Evolutionary conservation across 1,140 invertebrate species (phyloP).

Genomic region (Philotrypesis tridentata): DNA sequence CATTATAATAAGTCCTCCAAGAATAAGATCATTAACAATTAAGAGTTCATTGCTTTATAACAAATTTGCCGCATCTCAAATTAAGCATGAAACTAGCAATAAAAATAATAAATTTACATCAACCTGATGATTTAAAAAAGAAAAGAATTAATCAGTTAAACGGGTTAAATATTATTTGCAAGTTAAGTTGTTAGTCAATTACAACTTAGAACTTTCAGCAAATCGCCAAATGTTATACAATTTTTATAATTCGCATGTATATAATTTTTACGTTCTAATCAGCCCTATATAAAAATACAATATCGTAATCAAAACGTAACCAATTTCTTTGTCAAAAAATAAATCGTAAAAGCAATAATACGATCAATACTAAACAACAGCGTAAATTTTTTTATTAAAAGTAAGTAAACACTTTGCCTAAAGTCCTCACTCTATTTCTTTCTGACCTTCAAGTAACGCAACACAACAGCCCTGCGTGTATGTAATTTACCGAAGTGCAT

Average conservation of each 20-base stretch:
- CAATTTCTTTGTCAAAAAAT: neutral
- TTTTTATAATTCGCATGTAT: slow-evolving; percentile 24
- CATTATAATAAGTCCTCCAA: slow-evolving; percentile 22
- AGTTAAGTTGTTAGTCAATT: slow-evolving; percentile 29
- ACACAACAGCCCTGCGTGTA: neutral
- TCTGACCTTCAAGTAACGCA: neutral
- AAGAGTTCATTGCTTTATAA: slow-evolving; percentile 33
- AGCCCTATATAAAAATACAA: slow-evolving; percentile 42
- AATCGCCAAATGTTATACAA: slow-evolving; percentile 35
- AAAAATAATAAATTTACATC: slow-evolving; percentile 41
- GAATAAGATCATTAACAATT: slow-evolving; percentile 39
- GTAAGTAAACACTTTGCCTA: slow-evolving; percentile 40
- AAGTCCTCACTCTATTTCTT: slow-evolving; percentile 2
- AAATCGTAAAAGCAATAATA: slow-evolving; percentile 23
- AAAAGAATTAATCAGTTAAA: slow-evolving; percentile 19
- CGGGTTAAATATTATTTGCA: slow-evolving; percentile 34
- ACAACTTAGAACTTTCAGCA: slow-evolving; percentile 33
- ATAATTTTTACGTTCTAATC: slow-evolving; percentile 29
- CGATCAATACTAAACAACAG: slow-evolving; percentile 25
- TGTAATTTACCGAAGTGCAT: slow-evolving; percentile 4
- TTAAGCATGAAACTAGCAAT: slow-evolving; percentile 27
- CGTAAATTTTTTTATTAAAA: slow-evolving; percentile 32
- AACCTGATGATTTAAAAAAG: neutral
- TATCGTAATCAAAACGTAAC: slow-evolving; percentile 32
- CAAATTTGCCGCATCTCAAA: slow-evolving; percentile 28